Base-by-base conservation (phyloP, 2,113 vertebrate genomes). In the Acanthochromis polyacanthus region DNA sequence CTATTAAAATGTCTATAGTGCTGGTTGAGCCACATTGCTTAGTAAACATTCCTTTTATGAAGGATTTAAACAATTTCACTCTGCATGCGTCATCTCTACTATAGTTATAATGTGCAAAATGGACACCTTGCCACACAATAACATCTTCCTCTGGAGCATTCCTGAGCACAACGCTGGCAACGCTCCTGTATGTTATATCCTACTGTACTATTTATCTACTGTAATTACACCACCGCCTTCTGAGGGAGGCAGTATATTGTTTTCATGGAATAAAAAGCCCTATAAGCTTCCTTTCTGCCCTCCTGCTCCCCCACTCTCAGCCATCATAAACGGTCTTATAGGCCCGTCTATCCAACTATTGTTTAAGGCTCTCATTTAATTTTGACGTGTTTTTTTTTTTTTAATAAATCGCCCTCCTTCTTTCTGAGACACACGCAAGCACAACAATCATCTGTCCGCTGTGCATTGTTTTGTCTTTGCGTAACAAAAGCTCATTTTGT, bases 331-430 rank as follows among this genome's bases (percentile, higher is more conserved):
- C 3, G 20, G 32, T 70, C 32, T 73, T 57, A 78, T 4, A 70
- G 68, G 38, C 71, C 81, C 38, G 66, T 88, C 86, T 36, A 20
- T 88, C 88, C 88, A 86, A 73, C 84, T 59, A 81, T 89, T 91
- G 88, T 90, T 80, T n/a, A 22, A 19, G 53, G 40, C 45, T 40
- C 67, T 59, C 74, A 82, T 84, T 88, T 88, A 16, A 88, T 87
- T 83, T 81, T 80, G 73, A 88, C 59, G 65, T 57, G 62, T 64
- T 64, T 30, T 71, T 48, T 62, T 19, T 53, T n/a, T n/a, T n/a
- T n/a, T n/a, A n/a, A 4, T 40, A 36, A n/a, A n/a, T 61, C 66
- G 45, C 19, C 8, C 20, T 4, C 51, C 64, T 62, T 50, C 60
- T 73, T 68, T 78, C 79, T 72, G 58, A 71, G 23, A 85, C 70